Percentiles rank a stretch among this genome's conserved stretches.
Evolutionary conservation across 2,113 vertebrate genomes (phyloP).

Genomic region (Phyllopteryx taeniolatus): DNA sequence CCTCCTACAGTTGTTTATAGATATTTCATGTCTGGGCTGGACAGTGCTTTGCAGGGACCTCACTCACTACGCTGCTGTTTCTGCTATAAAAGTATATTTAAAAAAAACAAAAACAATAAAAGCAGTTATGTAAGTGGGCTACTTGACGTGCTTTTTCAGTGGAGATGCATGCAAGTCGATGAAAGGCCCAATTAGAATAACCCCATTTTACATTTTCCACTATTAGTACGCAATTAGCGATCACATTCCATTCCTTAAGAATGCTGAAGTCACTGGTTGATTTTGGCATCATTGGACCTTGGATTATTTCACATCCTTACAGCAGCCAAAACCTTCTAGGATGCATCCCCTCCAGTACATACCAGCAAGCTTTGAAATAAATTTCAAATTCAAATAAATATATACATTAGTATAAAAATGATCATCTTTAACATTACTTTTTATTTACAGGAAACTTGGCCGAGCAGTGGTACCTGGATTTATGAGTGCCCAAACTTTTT

Average conservation of each 20-base stretch:
- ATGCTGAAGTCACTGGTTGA: slow-evolving; percentile 52
- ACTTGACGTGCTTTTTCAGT: slow-evolving; percentile 35
- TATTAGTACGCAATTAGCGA: slow-evolving; percentile 48
- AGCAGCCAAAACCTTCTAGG: slow-evolving; percentile 38
- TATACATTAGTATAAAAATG: no score
- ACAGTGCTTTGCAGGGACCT: background rate
- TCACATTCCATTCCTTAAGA: slow-evolving; percentile 51
- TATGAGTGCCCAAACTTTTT: no score
- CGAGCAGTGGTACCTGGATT: no score
- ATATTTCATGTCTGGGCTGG: background rate
- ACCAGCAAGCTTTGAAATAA: background rate
- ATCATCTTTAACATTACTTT: background rate
- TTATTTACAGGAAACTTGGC: background rate
- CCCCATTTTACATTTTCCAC: slow-evolving; percentile 47
- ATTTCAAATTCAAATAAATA: no score
- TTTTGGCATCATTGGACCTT: slow-evolving; percentile 48
- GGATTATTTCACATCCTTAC: slow-evolving; percentile 22
- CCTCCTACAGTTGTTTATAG: background rate
- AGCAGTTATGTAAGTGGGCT: slow-evolving; percentile 44
- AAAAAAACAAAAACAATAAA: slow-evolving; percentile 20
- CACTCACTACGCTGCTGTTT: background rate
- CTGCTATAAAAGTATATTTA: background rate
- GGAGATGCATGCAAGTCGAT: slow-evolving; percentile 21
- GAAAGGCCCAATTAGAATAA: slow-evolving; percentile 34
- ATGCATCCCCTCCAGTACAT: slow-evolving; percentile 11